phyloP scores from a whole-genome alignment of 1,140 invertebrate genomes.

The Megathymus violae region DNA sequence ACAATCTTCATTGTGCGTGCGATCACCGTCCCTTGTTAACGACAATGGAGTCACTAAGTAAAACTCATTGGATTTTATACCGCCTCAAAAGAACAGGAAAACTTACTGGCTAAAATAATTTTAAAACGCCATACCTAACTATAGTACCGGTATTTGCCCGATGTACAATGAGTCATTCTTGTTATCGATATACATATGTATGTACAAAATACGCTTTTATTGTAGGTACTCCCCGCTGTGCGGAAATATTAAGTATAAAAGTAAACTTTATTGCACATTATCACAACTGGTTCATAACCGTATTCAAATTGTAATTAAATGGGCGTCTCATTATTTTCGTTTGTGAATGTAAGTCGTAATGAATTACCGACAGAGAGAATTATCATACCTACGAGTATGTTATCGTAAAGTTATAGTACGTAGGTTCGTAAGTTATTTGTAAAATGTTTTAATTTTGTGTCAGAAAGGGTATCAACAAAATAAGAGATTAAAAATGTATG shows the following conservation, averaged over 20 bases:
- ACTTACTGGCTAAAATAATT: slow-evolving; percentile 1
- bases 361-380: too few species aligned
- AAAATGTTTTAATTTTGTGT: too few species aligned
- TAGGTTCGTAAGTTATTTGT: too few species aligned
- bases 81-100: slow-evolving; percentile 18
- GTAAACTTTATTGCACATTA: not conserved
- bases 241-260: not conserved
- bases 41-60: slow-evolving; percentile 1
- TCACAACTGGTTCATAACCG: not conserved
- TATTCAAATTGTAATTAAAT: not conserved
- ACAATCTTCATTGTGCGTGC: slow-evolving; percentile 42
- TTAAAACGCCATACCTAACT: not conserved
- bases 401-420: not conserved
- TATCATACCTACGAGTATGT: too few species aligned
- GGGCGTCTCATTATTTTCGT: not conserved
- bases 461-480: too few species aligned
- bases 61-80: slow-evolving; percentile 32
- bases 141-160: slow-evolving; percentile 16
- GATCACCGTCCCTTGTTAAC: not conserved
- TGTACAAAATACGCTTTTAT: not conserved
- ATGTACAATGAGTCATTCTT: not conserved
- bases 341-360: too few species aligned
- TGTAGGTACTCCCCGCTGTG: not conserved
- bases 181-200: slow-evolving; percentile 2
- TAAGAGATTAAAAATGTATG: too few species aligned